phyloP scores from a whole-genome alignment of 2,888 invertebrate genomes.

The Griposia aprilina region DNA sequence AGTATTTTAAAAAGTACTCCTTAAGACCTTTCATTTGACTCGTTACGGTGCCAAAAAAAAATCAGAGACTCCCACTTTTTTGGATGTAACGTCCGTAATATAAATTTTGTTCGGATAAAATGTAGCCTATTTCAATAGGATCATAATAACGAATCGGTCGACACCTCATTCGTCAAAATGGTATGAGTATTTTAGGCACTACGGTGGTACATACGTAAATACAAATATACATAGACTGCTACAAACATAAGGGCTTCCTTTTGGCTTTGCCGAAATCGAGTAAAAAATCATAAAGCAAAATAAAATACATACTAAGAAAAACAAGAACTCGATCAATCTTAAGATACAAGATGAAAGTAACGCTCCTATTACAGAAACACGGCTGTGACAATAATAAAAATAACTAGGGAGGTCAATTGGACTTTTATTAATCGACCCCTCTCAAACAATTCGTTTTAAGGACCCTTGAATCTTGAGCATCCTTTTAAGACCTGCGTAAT shows the following conservation, averaged over 20 bases:
- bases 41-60: no score
- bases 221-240: no score
- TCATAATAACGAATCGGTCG: background rate
- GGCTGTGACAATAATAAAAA: constrained; percentile 59
- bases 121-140: background rate
- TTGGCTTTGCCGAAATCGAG: no score
- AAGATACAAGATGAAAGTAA: constrained; percentile 18
- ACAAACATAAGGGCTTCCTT: no score
- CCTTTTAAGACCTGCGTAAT: constrained; percentile 46
- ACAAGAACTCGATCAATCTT: background rate
- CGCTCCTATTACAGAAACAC: constrained; percentile 38
- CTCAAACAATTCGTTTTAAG: constrained; percentile 44
- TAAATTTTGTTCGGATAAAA: no score
- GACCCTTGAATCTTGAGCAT: constrained; percentile 47
- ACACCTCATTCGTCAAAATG: background rate
- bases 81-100: no score
- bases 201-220: no score
- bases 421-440: constrained; percentile 63
- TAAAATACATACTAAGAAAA: background rate
- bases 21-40: no score
- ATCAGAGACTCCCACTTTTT: no score
- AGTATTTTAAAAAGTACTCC: no score
- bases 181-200: background rate
- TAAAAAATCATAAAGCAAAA: no score
- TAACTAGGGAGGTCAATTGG: constrained; percentile 58